A percentile compares a stretch with the other conserved stretches of the same genome.
These are phyloP conservation scores for Drosophila suzukii DNA, from an alignment of 1,140 invertebrate species.

Conservation along the genomic window DNA sequence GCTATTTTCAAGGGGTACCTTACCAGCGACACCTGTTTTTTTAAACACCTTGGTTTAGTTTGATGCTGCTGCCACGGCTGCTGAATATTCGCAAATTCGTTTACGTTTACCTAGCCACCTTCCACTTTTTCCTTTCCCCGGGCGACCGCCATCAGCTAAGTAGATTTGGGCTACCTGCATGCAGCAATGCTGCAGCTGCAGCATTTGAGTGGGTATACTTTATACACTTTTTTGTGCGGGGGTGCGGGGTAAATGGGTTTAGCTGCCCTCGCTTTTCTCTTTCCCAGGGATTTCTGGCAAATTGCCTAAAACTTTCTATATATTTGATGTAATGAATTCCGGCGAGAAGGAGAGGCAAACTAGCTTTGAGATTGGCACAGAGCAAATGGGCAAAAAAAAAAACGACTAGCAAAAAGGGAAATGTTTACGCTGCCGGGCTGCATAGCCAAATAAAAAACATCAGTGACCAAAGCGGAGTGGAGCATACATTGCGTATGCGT, in stretches of 20 bases:
- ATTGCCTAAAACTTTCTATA: slow-evolving; percentile 82
- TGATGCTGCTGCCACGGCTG: slow-evolving; percentile 39
- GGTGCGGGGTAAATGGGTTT: slow-evolving; percentile 4
- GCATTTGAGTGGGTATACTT: slow-evolving; percentile 38
- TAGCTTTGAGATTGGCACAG: slow-evolving; percentile 49
- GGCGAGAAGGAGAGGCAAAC: slow-evolving; percentile 16
- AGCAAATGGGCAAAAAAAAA: not conserved
- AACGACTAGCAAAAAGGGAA: not conserved
- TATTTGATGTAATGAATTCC: slow-evolving; percentile 81
- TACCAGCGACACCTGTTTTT: not conserved
- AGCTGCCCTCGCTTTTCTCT: slow-evolving; percentile 9
- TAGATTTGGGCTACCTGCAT: slow-evolving; percentile 79
- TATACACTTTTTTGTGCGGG: slow-evolving; percentile 3
- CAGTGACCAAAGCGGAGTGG: slow-evolving; percentile 15
- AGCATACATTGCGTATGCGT: slow-evolving; percentile 70
- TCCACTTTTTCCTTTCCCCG: not conserved
- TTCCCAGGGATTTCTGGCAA: slow-evolving; percentile 55
- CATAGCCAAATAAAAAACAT: slow-evolving; percentile 9
- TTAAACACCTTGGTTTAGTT: slow-evolving; percentile 16
- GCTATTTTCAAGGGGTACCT: not conserved
- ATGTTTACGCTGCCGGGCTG: slow-evolving; percentile 36
- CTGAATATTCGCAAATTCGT: slow-evolving; percentile 76
- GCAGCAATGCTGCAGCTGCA: slow-evolving; percentile 69
- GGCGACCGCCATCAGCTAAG: slow-evolving; percentile 63
- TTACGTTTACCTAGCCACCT: slow-evolving; percentile 57